A percentile compares a stretch with the other conserved stretches of the same genome.
These are phyloP conservation scores for Vandiemenella viatica DNA, from an alignment of 2,888 invertebrate genomes.

Conservation along the genomic window DNA sequence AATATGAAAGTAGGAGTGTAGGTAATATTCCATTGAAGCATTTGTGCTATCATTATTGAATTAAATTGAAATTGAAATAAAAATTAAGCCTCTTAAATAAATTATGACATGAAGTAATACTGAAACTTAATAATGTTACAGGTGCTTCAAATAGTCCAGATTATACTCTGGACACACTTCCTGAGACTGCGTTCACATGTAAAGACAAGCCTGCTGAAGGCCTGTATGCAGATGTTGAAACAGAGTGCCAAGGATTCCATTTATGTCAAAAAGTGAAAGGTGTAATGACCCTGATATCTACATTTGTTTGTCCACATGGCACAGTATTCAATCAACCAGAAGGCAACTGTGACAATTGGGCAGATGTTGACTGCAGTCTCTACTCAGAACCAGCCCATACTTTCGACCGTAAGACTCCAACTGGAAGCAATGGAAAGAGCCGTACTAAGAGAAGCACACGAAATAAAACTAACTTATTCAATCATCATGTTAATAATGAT, in stretches of 20 bases:
- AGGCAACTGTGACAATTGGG: slow-evolving; percentile 6
- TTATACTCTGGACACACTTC: slow-evolving; percentile 1
- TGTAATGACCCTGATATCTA: slow-evolving; percentile 4
- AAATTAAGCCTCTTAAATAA: no score
- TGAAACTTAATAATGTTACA: no score
- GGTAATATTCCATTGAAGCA: no score
- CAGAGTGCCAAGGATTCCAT: slow-evolving; percentile 8
- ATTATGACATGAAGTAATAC: no score
- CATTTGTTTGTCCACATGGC: slow-evolving; percentile 9
- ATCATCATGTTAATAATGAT: no score
- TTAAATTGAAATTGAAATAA: no score
- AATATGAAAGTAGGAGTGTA: no score
- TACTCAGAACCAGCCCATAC: slow-evolving; percentile 7
- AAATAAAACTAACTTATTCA: no score
- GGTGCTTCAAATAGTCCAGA: not conserved
- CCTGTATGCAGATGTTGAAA: slow-evolving; percentile 9
- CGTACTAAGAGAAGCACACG: not conserved
- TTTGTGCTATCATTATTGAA: no score
- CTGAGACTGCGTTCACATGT: slow-evolving; percentile 5
- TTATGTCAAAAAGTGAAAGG: slow-evolving; percentile 4
- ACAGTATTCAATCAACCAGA: slow-evolving; percentile 8
- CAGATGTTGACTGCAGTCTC: slow-evolving; percentile 7
- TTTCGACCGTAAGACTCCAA: not conserved
- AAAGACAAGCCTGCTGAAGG: slow-evolving; percentile 6
- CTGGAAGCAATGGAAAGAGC: not conserved